These are phyloP conservation scores for Nothoprocta pentlandii DNA, from an alignment of 2,113 vertebrate species.

Conservation along the genomic window DNA sequence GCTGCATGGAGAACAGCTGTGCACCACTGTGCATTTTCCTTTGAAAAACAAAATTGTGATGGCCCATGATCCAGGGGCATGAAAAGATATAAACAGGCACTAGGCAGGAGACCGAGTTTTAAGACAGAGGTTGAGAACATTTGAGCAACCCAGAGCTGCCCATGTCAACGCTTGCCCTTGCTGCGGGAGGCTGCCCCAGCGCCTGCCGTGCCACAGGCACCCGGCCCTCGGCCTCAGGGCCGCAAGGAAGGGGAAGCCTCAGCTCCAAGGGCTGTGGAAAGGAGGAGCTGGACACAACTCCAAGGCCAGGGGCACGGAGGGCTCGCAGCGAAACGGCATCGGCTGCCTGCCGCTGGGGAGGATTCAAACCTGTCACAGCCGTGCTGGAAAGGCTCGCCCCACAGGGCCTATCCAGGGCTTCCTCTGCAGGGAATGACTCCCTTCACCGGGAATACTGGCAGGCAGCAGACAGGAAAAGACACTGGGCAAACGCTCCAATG, in stretches of 20 bases:
- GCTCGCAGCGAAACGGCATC: accelerated
- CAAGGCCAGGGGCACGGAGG: neutral
- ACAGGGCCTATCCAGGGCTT: neutral
- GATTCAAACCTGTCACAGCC: neutral
- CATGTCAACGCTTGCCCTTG: neutral
- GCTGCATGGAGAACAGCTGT: neutral
- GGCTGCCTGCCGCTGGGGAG: neutral
- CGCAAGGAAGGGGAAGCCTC: accelerated
- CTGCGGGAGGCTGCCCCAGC: neutral
- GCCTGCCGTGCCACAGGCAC: neutral
- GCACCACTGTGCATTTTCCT: neutral
- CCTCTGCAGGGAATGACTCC: neutral
- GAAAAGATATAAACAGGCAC: neutral
- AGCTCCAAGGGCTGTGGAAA: neutral
- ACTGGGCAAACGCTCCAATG: neutral
- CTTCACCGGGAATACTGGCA: neutral
- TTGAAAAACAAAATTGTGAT: neutral
- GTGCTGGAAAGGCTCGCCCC: neutral
- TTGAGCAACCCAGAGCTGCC: neutral
- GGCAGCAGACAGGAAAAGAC: neutral
- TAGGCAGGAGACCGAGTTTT: neutral
- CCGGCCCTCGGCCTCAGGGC: accelerated
- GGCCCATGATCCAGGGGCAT: neutral
- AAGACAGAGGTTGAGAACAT: neutral
- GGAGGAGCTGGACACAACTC: too few species aligned